A percentile compares a stretch with the other conserved stretches of the same genome.
Conservation (phyloP, 2,113 vertebrate genomes). For the Takifugu flavidus region DNA sequence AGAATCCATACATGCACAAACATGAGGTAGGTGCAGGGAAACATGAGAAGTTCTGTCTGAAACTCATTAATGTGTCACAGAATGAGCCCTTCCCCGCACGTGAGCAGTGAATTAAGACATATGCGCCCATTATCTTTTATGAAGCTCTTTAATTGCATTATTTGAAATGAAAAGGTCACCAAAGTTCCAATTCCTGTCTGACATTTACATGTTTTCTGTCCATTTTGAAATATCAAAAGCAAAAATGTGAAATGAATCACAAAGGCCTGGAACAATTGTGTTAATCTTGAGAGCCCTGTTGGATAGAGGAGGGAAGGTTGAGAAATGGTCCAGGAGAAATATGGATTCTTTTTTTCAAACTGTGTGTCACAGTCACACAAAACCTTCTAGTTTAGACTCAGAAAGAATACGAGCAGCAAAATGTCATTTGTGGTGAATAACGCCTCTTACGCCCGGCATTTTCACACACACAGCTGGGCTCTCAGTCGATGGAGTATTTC, state of each 20-base stretch:
- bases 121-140: slow-evolving; percentile 7
- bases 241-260: no score
- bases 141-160: slow-evolving; percentile 39
- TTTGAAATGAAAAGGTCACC: slow-evolving; percentile 44
- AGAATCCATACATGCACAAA: no score
- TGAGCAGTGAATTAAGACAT: no score
- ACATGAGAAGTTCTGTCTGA: no score
- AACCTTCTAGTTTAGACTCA: slow-evolving; percentile 37
- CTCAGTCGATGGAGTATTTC: slow-evolving; percentile 66
- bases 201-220: slow-evolving; percentile 19
- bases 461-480: slow-evolving; percentile 70
- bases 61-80: no score
- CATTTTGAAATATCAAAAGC: no score
- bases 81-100: no score
- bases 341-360: slow-evolving; percentile 26
- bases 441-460: slow-evolving; percentile 52
- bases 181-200: slow-evolving; percentile 17
- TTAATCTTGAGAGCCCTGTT: slow-evolving; percentile 10
- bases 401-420: slow-evolving; percentile 47
- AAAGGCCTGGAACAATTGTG: not conserved
- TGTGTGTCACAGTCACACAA: slow-evolving; percentile 52
- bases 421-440: slow-evolving; percentile 67
- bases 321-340: slow-evolving; percentile 23
- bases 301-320: slow-evolving; percentile 20
- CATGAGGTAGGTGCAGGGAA: no score